Evolutionary conservation across 2,888 invertebrate genomes (phyloP).

Genomic region (Nomada lathburiana): DNA sequence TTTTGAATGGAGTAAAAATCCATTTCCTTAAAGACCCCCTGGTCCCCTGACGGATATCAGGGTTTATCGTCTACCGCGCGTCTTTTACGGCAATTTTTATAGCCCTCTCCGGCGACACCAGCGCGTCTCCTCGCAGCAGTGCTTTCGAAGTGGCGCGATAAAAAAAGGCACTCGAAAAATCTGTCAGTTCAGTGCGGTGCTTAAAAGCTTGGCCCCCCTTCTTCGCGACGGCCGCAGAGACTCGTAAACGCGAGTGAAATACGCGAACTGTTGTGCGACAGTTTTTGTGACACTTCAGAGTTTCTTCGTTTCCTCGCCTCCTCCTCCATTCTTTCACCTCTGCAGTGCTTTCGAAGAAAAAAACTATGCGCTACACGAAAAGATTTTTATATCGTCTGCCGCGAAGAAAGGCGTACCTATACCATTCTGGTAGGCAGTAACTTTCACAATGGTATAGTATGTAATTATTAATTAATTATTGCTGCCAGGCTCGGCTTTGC

Average conservation of each 20-base stretch:
- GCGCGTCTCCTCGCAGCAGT: constrained; percentile 35
- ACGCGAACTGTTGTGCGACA: constrained; percentile 35
- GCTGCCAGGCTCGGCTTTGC: no score
- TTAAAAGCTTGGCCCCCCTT: constrained; percentile 52
- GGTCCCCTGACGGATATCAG: not conserved
- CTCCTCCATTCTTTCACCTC: not conserved
- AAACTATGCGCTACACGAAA: not conserved
- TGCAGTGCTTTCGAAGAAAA: not conserved
- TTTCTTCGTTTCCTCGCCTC: not conserved
- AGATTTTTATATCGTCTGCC: not conserved
- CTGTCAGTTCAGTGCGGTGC: constrained; percentile 13
- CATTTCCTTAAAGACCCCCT: not conserved
- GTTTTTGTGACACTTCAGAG: constrained; percentile 19
- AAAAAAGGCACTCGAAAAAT: constrained; percentile 42
- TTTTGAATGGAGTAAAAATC: not conserved
- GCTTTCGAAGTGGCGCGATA: constrained; percentile 39
- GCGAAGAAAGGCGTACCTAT: not conserved
- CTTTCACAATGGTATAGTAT: no score
- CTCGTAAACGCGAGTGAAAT: constrained; percentile 60
- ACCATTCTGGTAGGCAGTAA: not conserved
- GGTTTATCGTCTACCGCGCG: constrained; percentile 4
- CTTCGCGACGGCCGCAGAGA: not conserved
- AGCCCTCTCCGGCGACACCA: constrained; percentile 45
- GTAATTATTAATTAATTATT: no score
- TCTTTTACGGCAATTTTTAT: constrained; percentile 74